A percentile compares a stretch with the other conserved stretches of the same genome.
phyloP scores from a whole-genome alignment of 2,888 invertebrate species.

The Caenorhabditis zanzibari region DNA sequence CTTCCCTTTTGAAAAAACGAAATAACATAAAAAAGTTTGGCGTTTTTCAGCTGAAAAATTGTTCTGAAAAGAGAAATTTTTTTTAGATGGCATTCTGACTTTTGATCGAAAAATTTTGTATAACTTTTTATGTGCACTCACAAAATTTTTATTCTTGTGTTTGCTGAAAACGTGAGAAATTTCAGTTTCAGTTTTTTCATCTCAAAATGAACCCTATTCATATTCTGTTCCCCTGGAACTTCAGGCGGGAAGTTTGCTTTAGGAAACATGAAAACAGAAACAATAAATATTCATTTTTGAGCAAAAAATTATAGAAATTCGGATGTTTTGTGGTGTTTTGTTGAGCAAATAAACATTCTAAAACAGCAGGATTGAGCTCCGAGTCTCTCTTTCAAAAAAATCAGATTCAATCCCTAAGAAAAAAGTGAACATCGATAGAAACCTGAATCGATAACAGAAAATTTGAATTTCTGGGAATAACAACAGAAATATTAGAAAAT shows the following conservation, averaged over 20 bases:
- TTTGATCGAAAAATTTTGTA: neutral
- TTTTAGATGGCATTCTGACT: too few relatives aligned
- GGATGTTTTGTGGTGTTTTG: slow-evolving; percentile 42
- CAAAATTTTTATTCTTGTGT: neutral
- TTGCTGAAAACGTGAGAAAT: neutral
- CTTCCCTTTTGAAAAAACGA: neutral
- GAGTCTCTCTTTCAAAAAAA: neutral
- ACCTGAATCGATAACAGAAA: slow-evolving; percentile 65
- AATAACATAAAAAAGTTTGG: neutral
- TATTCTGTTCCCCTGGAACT: too few relatives aligned
- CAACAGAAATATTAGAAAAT: slow-evolving; percentile 44
- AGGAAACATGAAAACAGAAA: neutral
- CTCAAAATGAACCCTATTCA: neutral
- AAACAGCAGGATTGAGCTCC: slow-evolving; percentile 7
- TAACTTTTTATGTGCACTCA: neutral
- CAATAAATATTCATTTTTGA: slow-evolving; percentile 62
- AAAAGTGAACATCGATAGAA: slow-evolving; percentile 37
- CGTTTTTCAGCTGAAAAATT: neutral
- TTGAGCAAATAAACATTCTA: slow-evolving; percentile 59
- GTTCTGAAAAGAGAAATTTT: too few relatives aligned
- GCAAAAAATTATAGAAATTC: slow-evolving; percentile 56
- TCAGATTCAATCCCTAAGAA: slow-evolving; percentile 9
- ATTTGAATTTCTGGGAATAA: slow-evolving; percentile 49
- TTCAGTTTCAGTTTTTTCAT: neutral
- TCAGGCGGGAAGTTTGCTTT: too few relatives aligned